Conservation (phyloP, 2,113 vertebrate genomes). For the Ifrita kowaldi region DNA sequence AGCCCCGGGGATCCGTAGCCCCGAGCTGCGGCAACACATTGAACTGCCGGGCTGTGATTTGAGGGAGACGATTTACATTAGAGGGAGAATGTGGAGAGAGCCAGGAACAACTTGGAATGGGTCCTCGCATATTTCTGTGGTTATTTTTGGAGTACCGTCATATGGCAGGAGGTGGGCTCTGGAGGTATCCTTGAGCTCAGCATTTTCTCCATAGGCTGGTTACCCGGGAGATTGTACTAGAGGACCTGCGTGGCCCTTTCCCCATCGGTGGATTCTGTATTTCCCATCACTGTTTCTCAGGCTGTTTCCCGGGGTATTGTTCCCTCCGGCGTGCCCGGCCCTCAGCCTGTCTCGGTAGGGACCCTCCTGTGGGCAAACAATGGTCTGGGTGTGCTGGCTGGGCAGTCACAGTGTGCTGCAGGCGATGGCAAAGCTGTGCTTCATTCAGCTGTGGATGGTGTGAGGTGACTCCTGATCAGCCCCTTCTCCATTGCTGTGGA, state of each 20-base stretch:
- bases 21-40: neutral
- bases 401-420: neutral
- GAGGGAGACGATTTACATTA: constrained; percentile 3
- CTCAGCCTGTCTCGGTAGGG: neutral
- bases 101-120: constrained; percentile 52
- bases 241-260: neutral
- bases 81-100: neutral
- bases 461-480: constrained; percentile 43
- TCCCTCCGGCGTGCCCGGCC: neutral
- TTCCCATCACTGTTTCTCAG: neutral
- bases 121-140: constrained; percentile 43
- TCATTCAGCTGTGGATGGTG: neutral
- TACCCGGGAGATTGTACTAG: constrained; percentile 9
- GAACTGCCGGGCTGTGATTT: neutral
- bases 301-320: neutral
- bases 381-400: neutral
- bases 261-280: neutral
- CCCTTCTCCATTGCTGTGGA: neutral
- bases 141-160: constrained; percentile 58
- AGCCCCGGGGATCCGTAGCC: neutral
- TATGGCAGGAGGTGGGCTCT: constrained; percentile 46
- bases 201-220: constrained; percentile 21
- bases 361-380: neutral
- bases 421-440: neutral
- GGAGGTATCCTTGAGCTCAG: constrained; percentile 50